Evolutionary conservation across 1,140 invertebrate species (phyloP).

Genomic region (Brachionus plicatilis): DNA sequence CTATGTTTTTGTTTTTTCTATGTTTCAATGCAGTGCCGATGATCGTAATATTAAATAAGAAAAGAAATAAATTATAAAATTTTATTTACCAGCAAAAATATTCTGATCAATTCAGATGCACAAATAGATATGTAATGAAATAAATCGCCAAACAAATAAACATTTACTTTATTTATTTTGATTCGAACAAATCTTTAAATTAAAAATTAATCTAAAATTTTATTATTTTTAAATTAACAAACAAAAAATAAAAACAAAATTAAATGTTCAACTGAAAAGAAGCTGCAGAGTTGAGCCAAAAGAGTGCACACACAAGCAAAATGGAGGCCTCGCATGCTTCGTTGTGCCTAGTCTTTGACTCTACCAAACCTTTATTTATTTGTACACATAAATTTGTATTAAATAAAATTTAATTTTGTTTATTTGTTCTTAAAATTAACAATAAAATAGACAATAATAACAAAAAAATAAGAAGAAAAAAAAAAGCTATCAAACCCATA

Average conservation of each 20-base stretch:
- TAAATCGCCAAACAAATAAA: too few relatives aligned
- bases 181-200: not conserved
- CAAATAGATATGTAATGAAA: too few relatives aligned
- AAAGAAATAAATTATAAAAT: too few relatives aligned
- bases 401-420: not conserved
- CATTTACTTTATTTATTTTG: not conserved
- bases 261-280: not conserved
- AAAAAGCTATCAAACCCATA: not conserved
- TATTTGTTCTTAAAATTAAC: not conserved
- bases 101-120: too few relatives aligned
- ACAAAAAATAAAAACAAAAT: not conserved
- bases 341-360: not conserved
- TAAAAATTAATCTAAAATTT: not conserved
- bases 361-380: not conserved
- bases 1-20: too few relatives aligned
- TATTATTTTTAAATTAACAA: not conserved
- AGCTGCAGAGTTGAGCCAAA: not conserved
- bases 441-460: not conserved
- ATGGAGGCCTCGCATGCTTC: not conserved
- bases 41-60: too few relatives aligned
- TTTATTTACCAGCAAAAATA: too few relatives aligned
- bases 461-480: not conserved
- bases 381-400: not conserved
- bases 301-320: not conserved
- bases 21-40: too few relatives aligned